Conservation (phyloP, 2,113 vertebrate genomes). For the Melanerpes formicivorus region DNA sequence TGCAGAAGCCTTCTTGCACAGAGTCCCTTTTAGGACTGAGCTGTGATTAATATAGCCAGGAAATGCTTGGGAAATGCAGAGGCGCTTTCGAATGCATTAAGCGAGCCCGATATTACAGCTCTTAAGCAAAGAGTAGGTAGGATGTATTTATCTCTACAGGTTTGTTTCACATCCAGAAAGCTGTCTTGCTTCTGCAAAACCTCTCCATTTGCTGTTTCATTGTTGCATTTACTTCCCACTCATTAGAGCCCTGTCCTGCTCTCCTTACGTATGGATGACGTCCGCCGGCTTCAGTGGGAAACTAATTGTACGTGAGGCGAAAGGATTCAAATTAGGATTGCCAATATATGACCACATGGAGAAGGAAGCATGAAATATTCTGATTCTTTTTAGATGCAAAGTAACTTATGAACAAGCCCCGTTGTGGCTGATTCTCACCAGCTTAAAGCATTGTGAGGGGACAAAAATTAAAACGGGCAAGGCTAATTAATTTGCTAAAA, state of each 20-base stretch:
- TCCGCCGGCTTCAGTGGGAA: background rate
- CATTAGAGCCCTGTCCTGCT: conserved; percentile 40
- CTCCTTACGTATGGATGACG: conserved; percentile 37
- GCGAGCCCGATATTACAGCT: background rate
- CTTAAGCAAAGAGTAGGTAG: conserved; percentile 39
- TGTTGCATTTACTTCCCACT: conserved; percentile 46
- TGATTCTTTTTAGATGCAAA: conserved; percentile 65
- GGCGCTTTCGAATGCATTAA: background rate
- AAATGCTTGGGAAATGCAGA: conserved; percentile 29
- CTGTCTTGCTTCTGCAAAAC: conserved; percentile 22
- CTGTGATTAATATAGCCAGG: conserved; percentile 25
- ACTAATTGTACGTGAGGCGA: conserved; percentile 38
- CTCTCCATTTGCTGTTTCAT: conserved; percentile 53
- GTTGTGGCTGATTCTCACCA: conserved; percentile 51
- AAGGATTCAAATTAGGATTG: conserved; percentile 52
- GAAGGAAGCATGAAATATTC: conserved; percentile 60
- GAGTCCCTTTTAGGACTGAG: conserved; percentile 46
- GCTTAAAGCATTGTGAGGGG: conserved; percentile 50
- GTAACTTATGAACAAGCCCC: conserved; percentile 52
- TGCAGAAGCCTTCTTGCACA: conserved; percentile 15
- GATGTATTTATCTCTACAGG: background rate
- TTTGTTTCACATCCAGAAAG: conserved; percentile 22
- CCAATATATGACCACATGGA: conserved; percentile 38
- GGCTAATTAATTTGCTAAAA: conserved; percentile 68
- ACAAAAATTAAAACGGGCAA: conserved; percentile 53